Base-by-base conservation (phyloP, 2,888 invertebrate species). In the Ceramica pisi region DNA sequence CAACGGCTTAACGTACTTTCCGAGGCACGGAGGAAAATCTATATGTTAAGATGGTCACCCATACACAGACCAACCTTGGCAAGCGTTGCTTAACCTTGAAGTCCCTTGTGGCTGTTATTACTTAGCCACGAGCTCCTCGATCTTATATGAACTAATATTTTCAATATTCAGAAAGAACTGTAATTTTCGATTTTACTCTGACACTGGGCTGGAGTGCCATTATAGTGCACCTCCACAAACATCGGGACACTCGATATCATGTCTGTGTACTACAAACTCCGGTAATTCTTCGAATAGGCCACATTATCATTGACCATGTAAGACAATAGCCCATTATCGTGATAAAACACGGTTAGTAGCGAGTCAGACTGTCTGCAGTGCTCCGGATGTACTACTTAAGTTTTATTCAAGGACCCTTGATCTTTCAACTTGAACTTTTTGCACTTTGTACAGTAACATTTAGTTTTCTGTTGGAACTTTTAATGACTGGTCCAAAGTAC, bases 341-440 rank as follows among this genome's bases (percentile, higher is more conserved):
- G 26, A 14, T 46, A 7, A n/a, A 68, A 35, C 41, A 44, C 41
- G 6, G 10, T 31, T 51, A 9, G 3, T 14, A 9, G 12, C 14
- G 19, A 67, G 41, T 46, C 71, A 7, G n/a, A 12, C 16, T 69
- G 69, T 71, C 71, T 71, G 38, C 26, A 1, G 44, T 21, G n/a
- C 8, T 16, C 71, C 44, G 55, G 71, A 55, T 9, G 44, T 31
- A 16, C 23, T 68, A 68, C 14, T 67, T 9, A 14, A 9, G 14
- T 67, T 21, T 51, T 26, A 35, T 2, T 1, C 14, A 19, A 9
- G 6, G 19, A 38, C 7, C 19, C 9, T 14, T 23, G 35, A 38
- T 41, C 31, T 14, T 59, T 26, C 9, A 2, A 67, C 26, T 50
- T 66, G 8, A 66, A 48, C 23, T 26, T 48, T 48, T 66, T 12